Base-by-base conservation (phyloP, 2,113 vertebrate genomes). In the Morone chrysops region DNA sequence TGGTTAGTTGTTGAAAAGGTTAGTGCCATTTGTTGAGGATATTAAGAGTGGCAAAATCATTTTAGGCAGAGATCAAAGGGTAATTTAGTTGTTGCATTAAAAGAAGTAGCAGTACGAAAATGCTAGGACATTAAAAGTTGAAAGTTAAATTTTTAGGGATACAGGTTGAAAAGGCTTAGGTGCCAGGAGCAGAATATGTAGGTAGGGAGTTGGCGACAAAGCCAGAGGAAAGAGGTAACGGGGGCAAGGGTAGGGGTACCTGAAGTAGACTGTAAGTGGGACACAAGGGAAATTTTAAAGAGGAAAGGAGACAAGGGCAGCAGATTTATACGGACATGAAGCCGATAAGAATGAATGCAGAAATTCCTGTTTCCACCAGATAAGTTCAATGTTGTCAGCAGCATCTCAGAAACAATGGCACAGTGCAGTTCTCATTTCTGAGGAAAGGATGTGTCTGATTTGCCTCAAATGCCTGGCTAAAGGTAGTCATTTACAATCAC, bases 371-470 rank as follows among this genome's bases (percentile, higher is more conserved):
- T 70, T 38, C 20, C 3, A 16, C 50, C 53, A 51, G 91, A 88
- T 90, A 87, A 90, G 72, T 78, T 25, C 11, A 4, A 1, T 47
- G 56, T 71, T 83, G 48, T 60, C 53, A 66, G 54, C 48, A 9
- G 54, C 45, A 25, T 48, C 74, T 59, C 51, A 20, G 51, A 57
- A 78, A 90, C 90, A 92, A 90, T 87, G 85, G 43, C 8, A 2
- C 0, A 56, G n/a, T 0, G 4, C 8, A 9, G 14, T 11, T 56
- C 47, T 63, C 62, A 14, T 14, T 17, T 36, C 36, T 36, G 14
- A 22, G 45, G 45, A 1, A 31, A 31, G 7, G 1, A 1, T 1
- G 3, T 75, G 70, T 87, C 82, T 77, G 60, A 67, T 75, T 31
- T 53, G 43, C 13, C 36, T n/a, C 6, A 48, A 22, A 36, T 6